Conservation (phyloP, 2,888 invertebrate genomes). For the Pheosia gnoma region DNA sequence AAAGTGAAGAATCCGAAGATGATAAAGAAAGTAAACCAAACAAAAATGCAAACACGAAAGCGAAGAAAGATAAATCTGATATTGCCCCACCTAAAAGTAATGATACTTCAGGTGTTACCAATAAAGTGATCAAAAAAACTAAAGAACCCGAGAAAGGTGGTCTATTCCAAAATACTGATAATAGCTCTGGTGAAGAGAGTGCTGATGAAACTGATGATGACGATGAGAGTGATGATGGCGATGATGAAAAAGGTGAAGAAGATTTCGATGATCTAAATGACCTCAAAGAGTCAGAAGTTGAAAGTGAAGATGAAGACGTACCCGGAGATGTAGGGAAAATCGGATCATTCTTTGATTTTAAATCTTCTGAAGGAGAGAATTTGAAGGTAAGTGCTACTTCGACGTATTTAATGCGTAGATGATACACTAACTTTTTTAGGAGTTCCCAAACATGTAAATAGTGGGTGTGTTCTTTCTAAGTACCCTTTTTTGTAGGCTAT, state of each 20-base stretch:
- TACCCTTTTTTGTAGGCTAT: too few species aligned
- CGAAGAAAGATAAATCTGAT: not conserved
- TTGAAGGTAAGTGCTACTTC: slow-evolving; percentile 56
- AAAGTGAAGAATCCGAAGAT: slow-evolving; percentile 25
- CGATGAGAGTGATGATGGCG: slow-evolving; percentile 32
- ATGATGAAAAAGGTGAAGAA: slow-evolving; percentile 31
- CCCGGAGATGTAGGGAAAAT: slow-evolving; percentile 52
- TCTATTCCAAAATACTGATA: not conserved
- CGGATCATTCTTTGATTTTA: slow-evolving; percentile 62
- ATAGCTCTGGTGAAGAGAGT: slow-evolving; percentile 3
- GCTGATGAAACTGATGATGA: slow-evolving; percentile 26
- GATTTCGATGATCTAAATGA: slow-evolving; percentile 69
- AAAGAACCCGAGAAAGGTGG: slow-evolving; percentile 6
- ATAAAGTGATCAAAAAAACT: slow-evolving; percentile 4
- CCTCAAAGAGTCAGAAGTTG: slow-evolving; percentile 76
- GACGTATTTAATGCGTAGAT: not conserved
- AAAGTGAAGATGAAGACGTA: slow-evolving; percentile 52
- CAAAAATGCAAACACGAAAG: slow-evolving; percentile 8
- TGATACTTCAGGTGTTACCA: slow-evolving; percentile 1
- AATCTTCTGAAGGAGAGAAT: slow-evolving; percentile 64
- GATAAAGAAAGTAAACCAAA: slow-evolving; percentile 17
- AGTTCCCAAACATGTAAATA: too few species aligned
- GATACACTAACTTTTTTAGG: too few species aligned
- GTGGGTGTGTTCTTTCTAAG: too few species aligned
- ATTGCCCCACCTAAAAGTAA: slow-evolving; percentile 1